Conservation (phyloP, 2,797 vertebrate species). For the Siniperca undulata region DNA sequence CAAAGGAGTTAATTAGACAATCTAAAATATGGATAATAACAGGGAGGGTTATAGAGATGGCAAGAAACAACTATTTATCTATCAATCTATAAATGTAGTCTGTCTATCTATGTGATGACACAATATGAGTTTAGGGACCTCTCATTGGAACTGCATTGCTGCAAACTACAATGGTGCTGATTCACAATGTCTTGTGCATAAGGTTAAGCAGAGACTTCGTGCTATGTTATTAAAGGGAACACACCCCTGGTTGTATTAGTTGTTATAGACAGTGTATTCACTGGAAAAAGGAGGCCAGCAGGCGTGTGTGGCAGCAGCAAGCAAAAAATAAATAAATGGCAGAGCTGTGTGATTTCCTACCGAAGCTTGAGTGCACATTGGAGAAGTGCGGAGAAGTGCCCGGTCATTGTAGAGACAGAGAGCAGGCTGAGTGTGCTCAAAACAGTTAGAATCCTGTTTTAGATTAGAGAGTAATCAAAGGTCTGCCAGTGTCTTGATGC, state of each 20-base stretch:
- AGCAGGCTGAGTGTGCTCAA: constrained; percentile 48
- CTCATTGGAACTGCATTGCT: background rate
- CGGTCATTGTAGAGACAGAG: constrained; percentile 36
- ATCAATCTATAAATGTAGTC: constrained; percentile 1
- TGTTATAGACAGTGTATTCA: constrained; percentile 12
- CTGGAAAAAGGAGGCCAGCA: constrained; percentile 10
- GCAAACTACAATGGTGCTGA: background rate
- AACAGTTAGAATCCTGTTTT: constrained; percentile 63
- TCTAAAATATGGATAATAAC: background rate
- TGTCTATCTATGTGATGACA: background rate
- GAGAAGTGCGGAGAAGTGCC: constrained; percentile 35
- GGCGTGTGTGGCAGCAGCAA: constrained; percentile 11
- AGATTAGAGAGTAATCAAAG: constrained; percentile 71
- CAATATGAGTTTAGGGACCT: background rate
- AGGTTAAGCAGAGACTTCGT: constrained; percentile 20
- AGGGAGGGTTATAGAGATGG: background rate
- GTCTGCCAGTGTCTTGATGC: constrained; percentile 52
- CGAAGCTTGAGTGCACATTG: constrained; percentile 38
- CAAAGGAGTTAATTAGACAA: background rate
- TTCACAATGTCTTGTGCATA: background rate
- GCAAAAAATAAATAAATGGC: constrained; percentile 29
- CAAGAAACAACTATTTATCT: background rate
- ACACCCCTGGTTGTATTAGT: constrained; percentile 2
- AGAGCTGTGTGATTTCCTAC: constrained; percentile 28
- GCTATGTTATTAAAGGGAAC: constrained; percentile 11